Conservation (phyloP, 92 coral and sea anemone genomes). For the Heteractis magnifica region DNA sequence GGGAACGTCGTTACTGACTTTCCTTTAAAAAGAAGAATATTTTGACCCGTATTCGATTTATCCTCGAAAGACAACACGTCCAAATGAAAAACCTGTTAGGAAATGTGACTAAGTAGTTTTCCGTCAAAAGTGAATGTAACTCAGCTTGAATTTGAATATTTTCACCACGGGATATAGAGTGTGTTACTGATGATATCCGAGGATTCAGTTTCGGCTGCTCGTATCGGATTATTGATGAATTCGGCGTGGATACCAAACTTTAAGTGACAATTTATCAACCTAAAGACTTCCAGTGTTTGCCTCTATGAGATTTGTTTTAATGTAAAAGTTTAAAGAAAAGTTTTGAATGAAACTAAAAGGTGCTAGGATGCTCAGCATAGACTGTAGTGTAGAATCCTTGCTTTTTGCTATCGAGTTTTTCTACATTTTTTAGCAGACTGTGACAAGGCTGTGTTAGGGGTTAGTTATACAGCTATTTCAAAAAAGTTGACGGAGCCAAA, state of each 20-base stretch:
- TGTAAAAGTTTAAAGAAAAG: too few species aligned
- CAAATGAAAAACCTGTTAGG: background rate
- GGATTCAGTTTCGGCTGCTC: background rate
- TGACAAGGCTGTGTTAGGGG: too few species aligned
- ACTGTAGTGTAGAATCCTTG: too few species aligned
- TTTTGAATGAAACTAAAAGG: too few species aligned
- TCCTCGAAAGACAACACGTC: background rate
- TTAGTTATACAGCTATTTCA: too few species aligned
- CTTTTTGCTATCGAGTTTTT: too few species aligned
- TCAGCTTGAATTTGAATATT: background rate
- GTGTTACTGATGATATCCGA: background rate
- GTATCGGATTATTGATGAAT: background rate
- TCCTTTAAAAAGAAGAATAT: too few species aligned
- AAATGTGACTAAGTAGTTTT: background rate
- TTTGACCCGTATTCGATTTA: background rate
- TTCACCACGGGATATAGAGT: background rate
- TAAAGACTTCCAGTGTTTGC: background rate
- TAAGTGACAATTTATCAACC: constrained; percentile 4
- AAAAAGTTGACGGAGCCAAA: too few species aligned
- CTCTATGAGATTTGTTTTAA: too few species aligned
- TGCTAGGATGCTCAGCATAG: too few species aligned
- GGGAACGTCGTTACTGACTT: background rate
- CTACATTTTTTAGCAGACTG: too few species aligned
- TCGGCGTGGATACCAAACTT: background rate
- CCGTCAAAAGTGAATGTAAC: background rate